These are phyloP conservation scores for Rutilus rutilus DNA, from an alignment of 2,113 vertebrate genomes.

Conservation along the genomic window DNA sequence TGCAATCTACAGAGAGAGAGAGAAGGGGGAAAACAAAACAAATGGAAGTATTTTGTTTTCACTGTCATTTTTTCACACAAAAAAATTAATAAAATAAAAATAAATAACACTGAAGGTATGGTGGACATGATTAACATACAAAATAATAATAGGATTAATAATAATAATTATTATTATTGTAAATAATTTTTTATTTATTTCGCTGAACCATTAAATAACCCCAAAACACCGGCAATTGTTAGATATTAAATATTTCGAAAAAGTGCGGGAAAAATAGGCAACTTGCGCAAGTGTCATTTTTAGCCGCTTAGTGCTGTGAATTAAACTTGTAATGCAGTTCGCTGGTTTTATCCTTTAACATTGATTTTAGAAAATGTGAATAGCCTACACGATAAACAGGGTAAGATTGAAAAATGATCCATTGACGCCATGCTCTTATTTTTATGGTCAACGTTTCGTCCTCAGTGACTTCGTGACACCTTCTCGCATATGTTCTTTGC, in stretches of 20 bases:
- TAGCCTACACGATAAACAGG: not conserved
- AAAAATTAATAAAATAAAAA: not conserved
- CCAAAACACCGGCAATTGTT: not conserved
- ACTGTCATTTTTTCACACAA: not conserved
- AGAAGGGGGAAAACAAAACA: not conserved
- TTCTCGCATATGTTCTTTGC: constrained; percentile 47
- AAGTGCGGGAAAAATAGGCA: not conserved
- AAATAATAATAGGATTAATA: not conserved
- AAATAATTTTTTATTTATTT: not conserved
- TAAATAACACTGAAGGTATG: not conserved
- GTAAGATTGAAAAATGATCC: not conserved
- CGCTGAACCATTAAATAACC: not conserved
- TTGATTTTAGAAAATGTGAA: not conserved
- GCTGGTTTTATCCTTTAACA: not conserved
- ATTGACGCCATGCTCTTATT: not conserved
- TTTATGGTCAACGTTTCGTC: not conserved
- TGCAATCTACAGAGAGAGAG: constrained; percentile 51
- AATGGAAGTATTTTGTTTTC: not conserved
- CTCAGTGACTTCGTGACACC: constrained; percentile 19
- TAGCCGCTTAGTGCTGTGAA: not conserved
- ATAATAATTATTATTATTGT: not conserved
- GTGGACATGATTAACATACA: not conserved
- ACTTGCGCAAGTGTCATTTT: not conserved
- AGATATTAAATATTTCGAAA: not conserved
- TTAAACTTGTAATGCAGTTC: not conserved